Base-by-base conservation (phyloP, 1,140 invertebrate species). In the Euwallacea fornicatus region DNA sequence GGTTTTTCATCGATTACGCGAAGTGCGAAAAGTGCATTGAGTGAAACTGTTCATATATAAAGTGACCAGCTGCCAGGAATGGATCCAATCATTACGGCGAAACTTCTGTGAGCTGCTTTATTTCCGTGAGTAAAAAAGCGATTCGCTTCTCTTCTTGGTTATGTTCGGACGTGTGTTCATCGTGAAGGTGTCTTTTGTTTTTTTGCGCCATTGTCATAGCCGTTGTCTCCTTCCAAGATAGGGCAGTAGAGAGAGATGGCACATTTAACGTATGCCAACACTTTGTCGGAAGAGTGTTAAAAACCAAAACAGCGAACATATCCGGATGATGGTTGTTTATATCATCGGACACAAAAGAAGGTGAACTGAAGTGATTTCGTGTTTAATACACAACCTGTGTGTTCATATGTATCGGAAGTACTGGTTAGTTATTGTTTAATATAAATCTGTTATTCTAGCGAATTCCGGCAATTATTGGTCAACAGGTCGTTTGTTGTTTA, bases 401-500 rank as follows among this genome's bases (percentile, higher is more conserved):
- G 46, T 50, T 6, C 13, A 50, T 50, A 50, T 33, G 46, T 6
- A 50, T 50, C 9, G 46, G 46, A 50, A 50, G 46, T 50, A 50
- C 9, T 50, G 9, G 13, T 50, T 50, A 13, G 13, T 50, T 50
- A 50, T 50, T 50, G 13, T 13, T 50, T 50, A 50, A 11, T 50
- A 50, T 13, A 50, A 10, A 50, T 50, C 9, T 13, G 13, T 13
- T 50, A 33, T 33, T 33, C 21, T 33, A 2, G 21, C 4, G 21
- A 33, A 33, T 33, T 33, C 21, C 21, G 21, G 21, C 21, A 33
- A 33, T 33, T 33, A 33, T 33, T 33, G 21, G 21, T 33, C 13
- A 50, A 50, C 46, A 50, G 46, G 46, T 50, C 2, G 46, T 13
- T 50, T 50, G 46, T 50, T 50, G 9, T 50, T 50, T 50, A 50